A percentile compares a stretch with the other conserved stretches of the same genome.
Evolutionary conservation across 2,888 invertebrate genomes (phyloP).

Genomic region (Dryobotodes eremita): DNA sequence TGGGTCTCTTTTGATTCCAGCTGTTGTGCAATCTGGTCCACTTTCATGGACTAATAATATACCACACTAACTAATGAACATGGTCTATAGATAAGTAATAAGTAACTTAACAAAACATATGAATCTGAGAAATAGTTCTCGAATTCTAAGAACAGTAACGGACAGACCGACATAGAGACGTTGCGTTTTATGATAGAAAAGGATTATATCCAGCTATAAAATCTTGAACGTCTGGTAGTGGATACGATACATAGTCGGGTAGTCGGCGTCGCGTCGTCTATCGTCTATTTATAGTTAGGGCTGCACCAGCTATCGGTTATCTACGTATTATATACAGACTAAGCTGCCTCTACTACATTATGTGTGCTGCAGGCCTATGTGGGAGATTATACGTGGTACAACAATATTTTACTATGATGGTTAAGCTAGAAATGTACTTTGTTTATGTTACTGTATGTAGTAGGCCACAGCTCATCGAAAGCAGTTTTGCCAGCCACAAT

Average conservation of each 20-base stretch:
- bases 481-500: not conserved
- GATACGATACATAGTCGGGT: slow-evolving; percentile 7
- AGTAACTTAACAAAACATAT: not conserved
- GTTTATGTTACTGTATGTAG: not conserved
- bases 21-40: not conserved
- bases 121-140: not conserved
- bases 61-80: not conserved
- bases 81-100: not conserved
- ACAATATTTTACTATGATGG: slow-evolving; percentile 17
- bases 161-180: not conserved
- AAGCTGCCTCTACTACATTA: slow-evolving; percentile 18
- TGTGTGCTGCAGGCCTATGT: not conserved
- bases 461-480: not conserved
- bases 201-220: slow-evolving; percentile 18
- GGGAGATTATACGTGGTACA: slow-evolving; percentile 6
- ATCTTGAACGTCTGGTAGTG: slow-evolving; percentile 22
- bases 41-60: not conserved
- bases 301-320: not conserved
- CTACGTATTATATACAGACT: not conserved
- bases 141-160: not conserved
- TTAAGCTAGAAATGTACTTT: not conserved
- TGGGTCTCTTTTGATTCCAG: too few relatives aligned
- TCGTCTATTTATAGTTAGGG: slow-evolving; percentile 28
- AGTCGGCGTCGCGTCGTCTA: slow-evolving; percentile 15
- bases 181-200: slow-evolving; percentile 1